Percentiles rank a stretch among this genome's conserved stretches.
phyloP scores from a whole-genome alignment of 2,797 vertebrate genomes.

The Chloroceryle inda region DNA sequence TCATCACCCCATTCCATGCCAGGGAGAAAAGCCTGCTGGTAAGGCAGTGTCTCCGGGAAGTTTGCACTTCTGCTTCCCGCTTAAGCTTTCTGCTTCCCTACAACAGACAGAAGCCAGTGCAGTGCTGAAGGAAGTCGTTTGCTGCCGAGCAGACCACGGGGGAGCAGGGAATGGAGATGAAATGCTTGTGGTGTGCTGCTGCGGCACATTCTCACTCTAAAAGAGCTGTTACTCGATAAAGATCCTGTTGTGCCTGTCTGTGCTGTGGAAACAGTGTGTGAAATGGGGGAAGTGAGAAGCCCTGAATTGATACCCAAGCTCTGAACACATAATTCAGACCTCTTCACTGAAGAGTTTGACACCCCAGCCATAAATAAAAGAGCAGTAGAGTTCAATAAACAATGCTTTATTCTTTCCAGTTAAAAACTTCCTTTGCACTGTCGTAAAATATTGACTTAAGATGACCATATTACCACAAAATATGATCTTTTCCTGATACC shows the following conservation, averaged over 20 bases:
- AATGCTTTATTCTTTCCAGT: not conserved
- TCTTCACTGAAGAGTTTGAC: conserved; percentile 48
- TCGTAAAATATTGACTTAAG: conserved; percentile 55
- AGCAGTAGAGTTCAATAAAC: conserved; percentile 16
- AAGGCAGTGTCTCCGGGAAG: not conserved
- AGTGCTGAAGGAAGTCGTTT: conserved; percentile 44
- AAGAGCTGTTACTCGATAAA: not conserved
- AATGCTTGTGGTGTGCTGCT: conserved; percentile 67
- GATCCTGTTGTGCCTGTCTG: not conserved
- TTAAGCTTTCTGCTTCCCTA: not conserved
- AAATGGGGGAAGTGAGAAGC: not conserved
- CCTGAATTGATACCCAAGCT: not conserved
- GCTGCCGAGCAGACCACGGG: not conserved
- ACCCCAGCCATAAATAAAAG: conserved; percentile 52
- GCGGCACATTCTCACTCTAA: conserved; percentile 28
- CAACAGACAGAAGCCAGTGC: not conserved
- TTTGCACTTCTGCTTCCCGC: not conserved
- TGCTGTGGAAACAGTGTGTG: not conserved
- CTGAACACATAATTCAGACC: conserved; percentile 38
- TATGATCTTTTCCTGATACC: not conserved
- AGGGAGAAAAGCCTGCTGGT: not conserved
- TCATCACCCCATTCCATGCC: fast-evolving
- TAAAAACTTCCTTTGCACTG: conserved; percentile 66
- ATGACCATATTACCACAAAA: conserved; percentile 45
- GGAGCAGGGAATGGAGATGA: conserved; percentile 60